Evolutionary conservation across 2,113 vertebrate species (phyloP).

Genomic region (Glaucomys volans): DNA sequence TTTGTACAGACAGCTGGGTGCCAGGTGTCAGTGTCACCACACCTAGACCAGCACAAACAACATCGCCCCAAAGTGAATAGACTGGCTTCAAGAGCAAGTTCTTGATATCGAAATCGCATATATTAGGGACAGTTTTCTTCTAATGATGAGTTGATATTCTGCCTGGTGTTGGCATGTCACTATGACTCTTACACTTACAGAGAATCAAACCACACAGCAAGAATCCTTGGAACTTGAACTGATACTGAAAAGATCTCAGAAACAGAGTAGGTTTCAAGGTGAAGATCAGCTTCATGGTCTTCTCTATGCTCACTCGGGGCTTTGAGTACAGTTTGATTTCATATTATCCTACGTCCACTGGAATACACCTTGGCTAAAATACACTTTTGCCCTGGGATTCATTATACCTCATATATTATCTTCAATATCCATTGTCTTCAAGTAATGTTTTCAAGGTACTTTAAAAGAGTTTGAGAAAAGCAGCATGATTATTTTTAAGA

Average conservation of each 20-base stretch:
- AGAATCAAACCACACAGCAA: constrained; percentile 1
- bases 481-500: constrained; percentile 11
- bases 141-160: constrained; percentile 41
- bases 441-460: background rate
- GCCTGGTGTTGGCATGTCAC: background rate
- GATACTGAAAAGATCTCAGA: constrained; percentile 16
- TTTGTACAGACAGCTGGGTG: background rate
- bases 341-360: background rate
- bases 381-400: background rate
- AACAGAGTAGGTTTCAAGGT: background rate
- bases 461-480: constrained; percentile 13
- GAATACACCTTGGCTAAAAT: background rate
- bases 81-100: constrained; percentile 25
- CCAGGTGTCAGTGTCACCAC: background rate
- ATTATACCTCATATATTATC: background rate
- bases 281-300: background rate
- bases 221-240: background rate
- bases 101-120: constrained; percentile 40
- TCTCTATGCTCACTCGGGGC: background rate
- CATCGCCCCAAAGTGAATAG: background rate
- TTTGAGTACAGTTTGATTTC: background rate
- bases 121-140: background rate
- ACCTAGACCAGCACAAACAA: background rate
- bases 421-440: background rate
- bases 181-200: constrained; percentile 9